Evolutionary conservation across 1,140 invertebrate species (phyloP).

Genomic region (Chironomus tepperi): DNA sequence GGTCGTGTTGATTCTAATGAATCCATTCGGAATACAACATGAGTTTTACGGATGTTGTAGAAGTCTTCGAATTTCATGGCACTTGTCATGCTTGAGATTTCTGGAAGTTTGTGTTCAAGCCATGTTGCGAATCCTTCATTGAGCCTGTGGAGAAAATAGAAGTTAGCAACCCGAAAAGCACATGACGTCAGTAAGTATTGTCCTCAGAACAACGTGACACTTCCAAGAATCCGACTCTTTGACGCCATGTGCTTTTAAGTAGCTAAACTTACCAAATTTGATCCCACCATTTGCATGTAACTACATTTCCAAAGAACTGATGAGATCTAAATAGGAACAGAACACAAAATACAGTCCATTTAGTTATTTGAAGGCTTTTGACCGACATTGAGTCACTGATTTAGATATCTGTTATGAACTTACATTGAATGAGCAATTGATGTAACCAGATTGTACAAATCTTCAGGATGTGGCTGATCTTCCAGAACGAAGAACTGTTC

Average conservation of each 20-base stretch:
- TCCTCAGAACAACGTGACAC: too few species aligned
- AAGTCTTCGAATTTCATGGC: slow-evolving; percentile 65
- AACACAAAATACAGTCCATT: too few species aligned
- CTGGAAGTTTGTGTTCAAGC: slow-evolving; percentile 38
- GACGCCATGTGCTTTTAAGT: too few species aligned
- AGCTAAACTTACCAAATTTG: slow-evolving; percentile 36
- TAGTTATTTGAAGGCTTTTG: too few species aligned
- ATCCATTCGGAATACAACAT: slow-evolving; percentile 52
- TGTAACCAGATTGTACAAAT: background rate
- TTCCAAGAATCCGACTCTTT: too few species aligned
- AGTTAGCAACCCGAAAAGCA: too few species aligned
- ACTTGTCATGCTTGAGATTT: slow-evolving; percentile 44
- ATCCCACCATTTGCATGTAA: slow-evolving; percentile 46
- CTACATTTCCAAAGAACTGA: slow-evolving; percentile 63
- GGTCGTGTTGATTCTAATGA: slow-evolving; percentile 55
- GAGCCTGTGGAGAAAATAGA: too few species aligned
- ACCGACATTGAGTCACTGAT: too few species aligned
- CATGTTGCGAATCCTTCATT: slow-evolving; percentile 62
- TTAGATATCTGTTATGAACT: too few species aligned
- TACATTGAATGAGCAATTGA: slow-evolving; percentile 49
- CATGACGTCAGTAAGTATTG: too few species aligned
- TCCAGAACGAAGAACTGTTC: background rate
- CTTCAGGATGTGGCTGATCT: slow-evolving; percentile 29
- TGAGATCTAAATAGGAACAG: slow-evolving; percentile 39
- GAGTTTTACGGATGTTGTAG: slow-evolving; percentile 58